Base-by-base conservation (phyloP, 2,113 vertebrate genomes). In the Aptenodytes forsteri region DNA sequence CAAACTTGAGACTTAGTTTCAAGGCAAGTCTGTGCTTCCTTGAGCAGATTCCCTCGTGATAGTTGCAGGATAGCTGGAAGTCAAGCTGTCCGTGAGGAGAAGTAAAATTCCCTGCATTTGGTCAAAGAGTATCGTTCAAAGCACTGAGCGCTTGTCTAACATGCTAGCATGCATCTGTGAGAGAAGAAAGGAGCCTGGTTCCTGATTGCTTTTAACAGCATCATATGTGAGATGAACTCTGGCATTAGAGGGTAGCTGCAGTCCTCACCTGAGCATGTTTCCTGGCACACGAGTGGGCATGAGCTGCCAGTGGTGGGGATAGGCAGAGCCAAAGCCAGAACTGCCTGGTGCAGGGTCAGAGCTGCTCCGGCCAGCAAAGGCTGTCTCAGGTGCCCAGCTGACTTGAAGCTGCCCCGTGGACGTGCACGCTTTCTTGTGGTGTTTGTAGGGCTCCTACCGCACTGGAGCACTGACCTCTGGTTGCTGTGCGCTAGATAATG, bases 401-500 rank as follows among this genome's bases (percentile, higher is more conserved):
- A 25, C 30, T 25, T 42, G n/a, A 29, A 25, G 29, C 29, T 9
- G 6, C 4, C 44, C 32, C 2, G 1, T n/a, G 42, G 49, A 23
- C 2, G 1, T 9, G 4, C 16, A 9, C 3, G 2, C 7, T 10
- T 38, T 54, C 21, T 34, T 9, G 18, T 46, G 34, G 19, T 47
- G 38, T 46, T 19, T 40, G 34, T 21, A 46, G 42, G 29, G 75
- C 23, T 59, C 19, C 23, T 6, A 6, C 23, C 1, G 0, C 58
- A 7, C 32, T 0, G 0, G 46, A 62, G 38, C 19, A 14, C 54
- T 25, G 13, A 54, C 18, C 34, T 40, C 54, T 34, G 16, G 16
- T n/a, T 54, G 11, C 56, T n/a, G 42, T 1, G 0, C 0, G 2
- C 34, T 9, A 13, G 27, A 8, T 50, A 9, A 50, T 1, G 0